Evolutionary conservation across 2,797 vertebrate species (phyloP).

Genomic region (Gymnodraco acuticeps): DNA sequence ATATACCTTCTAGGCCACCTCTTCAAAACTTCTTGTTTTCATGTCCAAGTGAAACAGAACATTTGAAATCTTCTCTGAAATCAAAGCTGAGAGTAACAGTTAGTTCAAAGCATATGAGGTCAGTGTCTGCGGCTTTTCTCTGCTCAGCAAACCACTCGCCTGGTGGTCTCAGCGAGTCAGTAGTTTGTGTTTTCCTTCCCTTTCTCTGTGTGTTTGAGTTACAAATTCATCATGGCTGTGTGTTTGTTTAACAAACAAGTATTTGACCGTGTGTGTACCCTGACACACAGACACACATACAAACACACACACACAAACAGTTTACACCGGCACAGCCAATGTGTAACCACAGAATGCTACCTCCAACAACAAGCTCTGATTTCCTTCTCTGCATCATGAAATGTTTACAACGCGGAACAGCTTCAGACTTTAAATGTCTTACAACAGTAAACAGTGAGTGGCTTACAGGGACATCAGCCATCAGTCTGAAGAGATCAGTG

Average conservation of each 20-base stretch:
- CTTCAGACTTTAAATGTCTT: constrained; percentile 8
- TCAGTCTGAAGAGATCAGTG: neutral
- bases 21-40: neutral
- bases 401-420: constrained; percentile 10
- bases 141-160: constrained; percentile 41
- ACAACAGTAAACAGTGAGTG: constrained; percentile 21
- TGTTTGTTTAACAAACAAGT: constrained; percentile 55
- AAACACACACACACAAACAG: neutral
- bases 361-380: neutral
- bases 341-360: constrained; percentile 5
- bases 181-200: constrained; percentile 32
- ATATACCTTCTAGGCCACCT: neutral
- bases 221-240: constrained; percentile 44
- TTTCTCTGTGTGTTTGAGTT: constrained; percentile 22
- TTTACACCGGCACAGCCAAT: constrained; percentile 13
- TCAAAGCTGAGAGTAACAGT: neutral
- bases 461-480: neutral
- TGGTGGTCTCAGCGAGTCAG: constrained; percentile 42
- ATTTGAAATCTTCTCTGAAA: neutral
- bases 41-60: neutral
- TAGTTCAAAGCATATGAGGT: neutral
- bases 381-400: constrained; percentile 10
- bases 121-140: constrained; percentile 23
- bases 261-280: constrained; percentile 32
- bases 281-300: neutral